phyloP scores from a whole-genome alignment of 2,888 invertebrate genomes.

The Agrilus cyanescens region DNA sequence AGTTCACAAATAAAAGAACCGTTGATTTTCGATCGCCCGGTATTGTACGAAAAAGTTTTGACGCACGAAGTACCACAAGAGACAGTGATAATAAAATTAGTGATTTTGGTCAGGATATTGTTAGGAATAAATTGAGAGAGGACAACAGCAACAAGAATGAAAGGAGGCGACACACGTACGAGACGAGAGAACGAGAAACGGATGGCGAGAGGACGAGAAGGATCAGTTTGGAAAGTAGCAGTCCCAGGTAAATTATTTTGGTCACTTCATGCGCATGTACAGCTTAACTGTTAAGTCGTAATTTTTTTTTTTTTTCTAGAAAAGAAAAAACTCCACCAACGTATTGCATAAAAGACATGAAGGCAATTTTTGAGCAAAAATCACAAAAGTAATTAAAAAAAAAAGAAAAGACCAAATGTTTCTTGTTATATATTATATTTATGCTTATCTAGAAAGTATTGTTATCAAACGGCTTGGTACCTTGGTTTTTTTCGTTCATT shows the following conservation, averaged over 20 bases:
- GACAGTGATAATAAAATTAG: constrained; percentile 7
- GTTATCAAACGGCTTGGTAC: too few relatives aligned
- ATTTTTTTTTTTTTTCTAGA: constrained; percentile 35
- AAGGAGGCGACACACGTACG: constrained; percentile 28
- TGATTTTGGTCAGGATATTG: constrained; percentile 10
- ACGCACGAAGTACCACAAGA: constrained; percentile 5
- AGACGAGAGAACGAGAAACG: constrained; percentile 25
- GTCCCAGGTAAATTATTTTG: constrained; percentile 26
- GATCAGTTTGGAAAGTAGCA: constrained; percentile 30
- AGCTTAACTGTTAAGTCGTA: neutral
- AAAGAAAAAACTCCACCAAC: constrained; percentile 59
- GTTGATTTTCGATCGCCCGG: constrained; percentile 7
- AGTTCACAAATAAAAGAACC: constrained; percentile 12
- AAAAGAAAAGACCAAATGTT: too few relatives aligned
- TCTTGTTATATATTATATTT: too few relatives aligned
- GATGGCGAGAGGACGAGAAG: constrained; percentile 25
- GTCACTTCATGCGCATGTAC: neutral
- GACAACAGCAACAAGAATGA: constrained; percentile 20
- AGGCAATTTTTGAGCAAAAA: constrained; percentile 70
- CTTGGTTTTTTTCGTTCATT: too few relatives aligned
- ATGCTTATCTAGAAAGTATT: too few relatives aligned
- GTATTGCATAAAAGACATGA: constrained; percentile 69
- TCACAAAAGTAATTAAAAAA: constrained; percentile 33
- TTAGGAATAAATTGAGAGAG: constrained; percentile 10
- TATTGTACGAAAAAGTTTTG: constrained; percentile 6